Conservation (phyloP, 2,797 vertebrate genomes). For the Strix occidentalis region DNA sequence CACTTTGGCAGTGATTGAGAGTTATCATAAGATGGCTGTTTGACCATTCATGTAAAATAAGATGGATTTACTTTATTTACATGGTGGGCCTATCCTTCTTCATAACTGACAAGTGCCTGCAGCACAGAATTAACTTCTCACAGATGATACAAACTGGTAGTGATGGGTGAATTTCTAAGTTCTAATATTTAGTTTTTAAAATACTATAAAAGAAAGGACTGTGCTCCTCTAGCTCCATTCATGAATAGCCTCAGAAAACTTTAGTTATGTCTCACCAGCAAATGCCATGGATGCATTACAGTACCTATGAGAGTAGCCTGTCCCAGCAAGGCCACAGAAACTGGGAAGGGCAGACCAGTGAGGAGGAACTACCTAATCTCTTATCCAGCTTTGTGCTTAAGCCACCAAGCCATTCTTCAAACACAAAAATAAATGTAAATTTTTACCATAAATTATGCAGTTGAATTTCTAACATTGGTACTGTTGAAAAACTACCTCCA, state of each 20-base stretch:
- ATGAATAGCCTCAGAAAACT: not conserved
- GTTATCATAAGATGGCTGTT: constrained; percentile 5
- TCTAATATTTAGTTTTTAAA: not conserved
- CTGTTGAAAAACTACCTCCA: not conserved
- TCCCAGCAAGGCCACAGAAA: not conserved
- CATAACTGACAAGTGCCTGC: not conserved
- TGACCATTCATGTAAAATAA: constrained; percentile 33
- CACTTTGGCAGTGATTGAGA: constrained; percentile 6
- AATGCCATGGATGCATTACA: not conserved
- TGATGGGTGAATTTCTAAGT: not conserved
- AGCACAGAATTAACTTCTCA: not conserved
- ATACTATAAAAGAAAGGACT: not conserved
- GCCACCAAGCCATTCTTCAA: not conserved
- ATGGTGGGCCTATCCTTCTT: not conserved
- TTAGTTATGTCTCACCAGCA: not conserved
- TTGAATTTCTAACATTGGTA: not conserved
- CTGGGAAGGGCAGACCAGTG: not conserved
- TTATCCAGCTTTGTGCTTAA: not conserved
- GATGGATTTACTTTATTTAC: constrained; percentile 31
- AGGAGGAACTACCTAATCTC: not conserved
- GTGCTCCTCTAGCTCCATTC: not conserved
- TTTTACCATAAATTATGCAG: not conserved
- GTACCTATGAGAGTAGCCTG: not conserved
- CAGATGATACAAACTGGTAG: not conserved
- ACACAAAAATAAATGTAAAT: not conserved